phyloP scores from a whole-genome alignment of 2,797 vertebrate species.

The Agapornis canus region DNA sequence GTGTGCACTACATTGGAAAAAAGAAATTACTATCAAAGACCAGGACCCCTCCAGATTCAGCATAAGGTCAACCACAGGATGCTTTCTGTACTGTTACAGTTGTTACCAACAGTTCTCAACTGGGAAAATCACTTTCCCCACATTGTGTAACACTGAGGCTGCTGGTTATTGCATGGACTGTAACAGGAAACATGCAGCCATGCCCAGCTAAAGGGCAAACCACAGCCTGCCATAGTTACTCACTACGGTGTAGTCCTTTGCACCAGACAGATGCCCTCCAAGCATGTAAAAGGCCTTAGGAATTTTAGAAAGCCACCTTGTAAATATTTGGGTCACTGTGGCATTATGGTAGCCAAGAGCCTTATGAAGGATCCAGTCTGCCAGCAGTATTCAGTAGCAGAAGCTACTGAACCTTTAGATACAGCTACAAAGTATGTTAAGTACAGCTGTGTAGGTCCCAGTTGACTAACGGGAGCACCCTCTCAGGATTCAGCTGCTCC shows the following conservation, averaged over 20 bases:
- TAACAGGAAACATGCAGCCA: not conserved
- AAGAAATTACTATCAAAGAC: not conserved
- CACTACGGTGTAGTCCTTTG: not conserved
- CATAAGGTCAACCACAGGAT: fast-evolving
- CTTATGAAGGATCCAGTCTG: not conserved
- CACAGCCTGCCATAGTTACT: not conserved
- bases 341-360: not conserved
- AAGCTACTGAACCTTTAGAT: not conserved
- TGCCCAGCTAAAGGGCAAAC: not conserved
- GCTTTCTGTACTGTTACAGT: not conserved
- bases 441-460: not conserved
- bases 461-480: not conserved
- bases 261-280: not conserved
- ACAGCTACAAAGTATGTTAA: not conserved
- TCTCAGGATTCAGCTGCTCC: not conserved
- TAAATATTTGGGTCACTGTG: not conserved
- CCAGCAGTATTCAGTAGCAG: not conserved
- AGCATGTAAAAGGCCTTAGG: not conserved
- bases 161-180: not conserved
- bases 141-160: not conserved
- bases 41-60: not conserved
- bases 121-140: not conserved
- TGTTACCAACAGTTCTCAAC: not conserved
- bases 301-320: not conserved
- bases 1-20: constrained; percentile 82